Evolutionary conservation across 2,113 vertebrate species (phyloP), one percentile per base, ranked within the genome.

Genomic region (Phalacrocorax aristotelis): DNA sequence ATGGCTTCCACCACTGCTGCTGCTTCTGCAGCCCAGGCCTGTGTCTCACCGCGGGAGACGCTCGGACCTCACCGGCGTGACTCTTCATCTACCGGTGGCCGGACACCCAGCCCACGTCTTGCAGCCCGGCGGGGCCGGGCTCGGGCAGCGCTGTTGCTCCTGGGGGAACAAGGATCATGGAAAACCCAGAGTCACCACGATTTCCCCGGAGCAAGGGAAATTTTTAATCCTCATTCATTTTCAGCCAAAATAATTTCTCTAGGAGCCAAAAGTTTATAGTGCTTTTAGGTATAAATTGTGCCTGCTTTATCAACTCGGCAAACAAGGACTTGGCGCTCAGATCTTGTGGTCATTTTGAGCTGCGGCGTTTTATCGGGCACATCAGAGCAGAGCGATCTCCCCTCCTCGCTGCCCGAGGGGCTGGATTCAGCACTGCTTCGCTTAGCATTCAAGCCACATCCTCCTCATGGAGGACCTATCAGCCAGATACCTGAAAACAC

Each of bases 401-500:
- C 75, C 27, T 26, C 7, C 72, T 38, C 7, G 2, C 76, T 16
- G 83, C 87, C 86, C 15, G 4, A 57, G 69, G 76, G 89, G 75
- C 46, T 5, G 22, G 27, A 27, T 48, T 21, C 84, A 3, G 48
- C 46, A 0, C 55, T 8, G 92, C 90, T 48, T 60, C 83, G 27
- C 94, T 92, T 81, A 69, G 65, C 94, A 90, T 91, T 93, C 95
- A n/a, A 91, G 87, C 77, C 65, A n/a, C 93, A 49, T 94, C 91
- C 84, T 96, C 52, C 97, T 97, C 91, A 9, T 57, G 95, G 97
- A 89, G 98, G 95, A 76, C 94, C 97, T 96, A 97, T 97, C 97
- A 97, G 94, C 90, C 96, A 92, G 95, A 97, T 96, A 98, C 98
- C 98, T 98, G 97, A 98, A 98, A 98, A 98, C 97, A 97, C 93